Conservation (phyloP, 2,797 vertebrate species). For the Molossus molossus region DNA sequence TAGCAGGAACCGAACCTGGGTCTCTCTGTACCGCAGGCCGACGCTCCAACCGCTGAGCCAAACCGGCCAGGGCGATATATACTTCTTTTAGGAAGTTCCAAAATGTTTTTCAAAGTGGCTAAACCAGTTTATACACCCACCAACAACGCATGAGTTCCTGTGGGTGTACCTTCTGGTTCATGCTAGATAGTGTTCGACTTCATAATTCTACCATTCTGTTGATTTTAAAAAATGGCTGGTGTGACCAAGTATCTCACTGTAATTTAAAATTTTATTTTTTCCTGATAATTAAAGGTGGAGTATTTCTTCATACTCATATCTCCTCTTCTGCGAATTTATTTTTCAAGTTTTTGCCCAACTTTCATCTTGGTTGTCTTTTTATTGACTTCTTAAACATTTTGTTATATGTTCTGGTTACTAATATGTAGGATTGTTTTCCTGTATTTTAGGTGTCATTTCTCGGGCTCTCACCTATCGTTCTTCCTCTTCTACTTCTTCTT, state of each 20-base stretch:
- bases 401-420: neutral
- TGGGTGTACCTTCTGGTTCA: neutral
- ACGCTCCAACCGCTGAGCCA: no score
- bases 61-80: no score
- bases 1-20: no score
- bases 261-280: constrained; percentile 19
- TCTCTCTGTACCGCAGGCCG: no score
- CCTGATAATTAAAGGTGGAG: neutral
- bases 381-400: constrained; percentile 36
- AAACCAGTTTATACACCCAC: neutral
- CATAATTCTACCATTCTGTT: neutral
- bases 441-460: constrained; percentile 39
- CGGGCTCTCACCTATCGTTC: neutral
- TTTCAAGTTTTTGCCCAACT: neutral
- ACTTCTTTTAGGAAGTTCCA: neutral
- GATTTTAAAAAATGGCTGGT: neutral
- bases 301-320: constrained; percentile 3
- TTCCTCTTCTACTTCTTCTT: no score
- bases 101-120: neutral
- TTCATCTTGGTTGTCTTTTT: constrained; percentile 46
- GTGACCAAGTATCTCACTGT: neutral
- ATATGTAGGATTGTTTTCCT: constrained; percentile 1
- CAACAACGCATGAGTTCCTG: neutral
- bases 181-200: neutral
- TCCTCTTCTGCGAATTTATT: neutral